phyloP scores from a whole-genome alignment of 2,888 invertebrate species.

The Gonocerus acuteangulatus region DNA sequence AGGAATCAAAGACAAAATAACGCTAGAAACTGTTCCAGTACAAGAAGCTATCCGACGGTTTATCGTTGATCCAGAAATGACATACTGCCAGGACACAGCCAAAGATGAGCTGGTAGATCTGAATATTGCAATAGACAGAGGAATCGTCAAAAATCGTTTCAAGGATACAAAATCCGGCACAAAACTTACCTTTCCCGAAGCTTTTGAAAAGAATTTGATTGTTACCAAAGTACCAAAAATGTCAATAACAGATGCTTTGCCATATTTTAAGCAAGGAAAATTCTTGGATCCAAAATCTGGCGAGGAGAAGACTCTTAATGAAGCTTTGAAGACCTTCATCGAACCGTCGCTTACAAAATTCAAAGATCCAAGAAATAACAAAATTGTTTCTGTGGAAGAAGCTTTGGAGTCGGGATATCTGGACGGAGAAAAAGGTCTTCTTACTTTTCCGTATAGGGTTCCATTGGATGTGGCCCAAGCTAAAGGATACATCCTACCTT shows the following conservation, averaged over 20 bases:
- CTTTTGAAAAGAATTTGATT: slow-evolving; percentile 60
- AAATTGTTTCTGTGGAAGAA: slow-evolving; percentile 58
- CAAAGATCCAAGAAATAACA: slow-evolving; percentile 62
- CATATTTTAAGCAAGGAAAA: slow-evolving; percentile 49
- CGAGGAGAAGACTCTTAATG: slow-evolving; percentile 61
- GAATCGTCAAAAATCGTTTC: slow-evolving; percentile 18
- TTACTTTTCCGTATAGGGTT: slow-evolving; percentile 58
- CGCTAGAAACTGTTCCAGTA: slow-evolving; percentile 46
- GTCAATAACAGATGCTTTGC: slow-evolving; percentile 7
- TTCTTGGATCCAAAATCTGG: slow-evolving; percentile 72
- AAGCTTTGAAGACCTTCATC: slow-evolving; percentile 53
- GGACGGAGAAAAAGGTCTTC: slow-evolving; percentile 60
- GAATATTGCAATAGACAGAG: slow-evolving; percentile 13
- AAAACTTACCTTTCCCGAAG: slow-evolving; percentile 55
- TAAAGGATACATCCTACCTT: slow-evolving; percentile 71
- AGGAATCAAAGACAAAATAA: slow-evolving; percentile 39
- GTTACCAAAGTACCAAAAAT: slow-evolving; percentile 48
- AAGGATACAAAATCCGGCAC: slow-evolving; percentile 41
- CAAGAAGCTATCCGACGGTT: slow-evolving; percentile 70
- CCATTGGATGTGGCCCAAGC: slow-evolving; percentile 70
- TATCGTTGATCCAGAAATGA: slow-evolving; percentile 72
- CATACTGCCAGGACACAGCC: slow-evolving; percentile 61
- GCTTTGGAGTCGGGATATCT: slow-evolving; percentile 63
- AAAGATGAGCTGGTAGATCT: slow-evolving; percentile 13
- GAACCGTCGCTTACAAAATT: slow-evolving; percentile 64